Evolutionary conservation across 2,888 invertebrate genomes (phyloP).

Genomic region (Nudaria mundana): DNA sequence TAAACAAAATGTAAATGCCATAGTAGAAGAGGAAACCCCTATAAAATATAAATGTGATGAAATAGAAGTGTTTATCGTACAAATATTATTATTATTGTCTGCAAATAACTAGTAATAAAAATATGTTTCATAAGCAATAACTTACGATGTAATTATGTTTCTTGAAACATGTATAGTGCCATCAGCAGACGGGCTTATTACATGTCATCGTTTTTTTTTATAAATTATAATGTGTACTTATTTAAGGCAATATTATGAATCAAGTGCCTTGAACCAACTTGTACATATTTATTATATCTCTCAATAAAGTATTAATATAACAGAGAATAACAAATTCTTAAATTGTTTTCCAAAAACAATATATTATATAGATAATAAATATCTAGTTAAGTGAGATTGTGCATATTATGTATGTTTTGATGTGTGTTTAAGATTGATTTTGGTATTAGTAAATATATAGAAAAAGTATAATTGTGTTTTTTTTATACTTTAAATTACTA

Average conservation of each 20-base stretch:
- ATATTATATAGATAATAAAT: slow-evolving; percentile 58
- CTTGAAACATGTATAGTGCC: slow-evolving; percentile 73
- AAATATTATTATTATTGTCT: slow-evolving; percentile 67
- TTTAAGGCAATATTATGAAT: slow-evolving; percentile 63
- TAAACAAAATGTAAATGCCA: slow-evolving; percentile 39
- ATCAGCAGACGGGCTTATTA: slow-evolving; percentile 66
- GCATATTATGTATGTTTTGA: slow-evolving; percentile 81
- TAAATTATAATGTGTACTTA: slow-evolving; percentile 72
- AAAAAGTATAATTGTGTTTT: slow-evolving; percentile 47
- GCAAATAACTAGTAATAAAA: slow-evolving; percentile 64
- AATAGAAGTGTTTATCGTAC: slow-evolving; percentile 65
- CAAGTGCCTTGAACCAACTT: slow-evolving; percentile 74
- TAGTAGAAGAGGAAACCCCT: slow-evolving; percentile 33
- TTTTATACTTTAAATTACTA: slow-evolving; percentile 21
- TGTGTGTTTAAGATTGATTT: slow-evolving; percentile 80
- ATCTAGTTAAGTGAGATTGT: slow-evolving; percentile 77
- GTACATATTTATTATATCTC: slow-evolving; percentile 72
- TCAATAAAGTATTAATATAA: slow-evolving; percentile 66
- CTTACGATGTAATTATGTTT: slow-evolving; percentile 46
- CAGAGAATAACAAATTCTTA: slow-evolving; percentile 63
- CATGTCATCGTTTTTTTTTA: slow-evolving; percentile 59
- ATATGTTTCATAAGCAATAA: slow-evolving; percentile 61
- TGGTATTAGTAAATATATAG: slow-evolving; percentile 79
- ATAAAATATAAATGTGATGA: slow-evolving; percentile 50
- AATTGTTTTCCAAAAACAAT: slow-evolving; percentile 77